Evolutionary conservation across 2,888 invertebrate genomes (phyloP), one percentile per base, ranked within the genome.

Genomic region (Tillus elongatus): DNA sequence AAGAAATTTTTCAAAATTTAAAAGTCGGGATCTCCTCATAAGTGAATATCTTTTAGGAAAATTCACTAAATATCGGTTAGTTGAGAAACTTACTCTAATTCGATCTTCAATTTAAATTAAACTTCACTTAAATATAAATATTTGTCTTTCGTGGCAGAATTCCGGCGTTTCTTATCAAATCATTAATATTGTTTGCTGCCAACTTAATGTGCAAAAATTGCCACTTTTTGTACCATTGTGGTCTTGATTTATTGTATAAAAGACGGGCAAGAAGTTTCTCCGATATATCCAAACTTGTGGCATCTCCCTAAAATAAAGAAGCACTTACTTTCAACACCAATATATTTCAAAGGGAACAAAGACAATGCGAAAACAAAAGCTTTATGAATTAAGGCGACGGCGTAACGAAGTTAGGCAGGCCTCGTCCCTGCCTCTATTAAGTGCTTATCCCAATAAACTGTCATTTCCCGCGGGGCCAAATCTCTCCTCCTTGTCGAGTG

Each of bases 361-460:
- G 53, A 52, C 55, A 52, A 52, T 48, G 50, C 46, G 52, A 57
- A 58, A 60, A 58, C 60, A 59, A 59, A 58, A 57, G 56, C 57
- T 56, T 59, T 57, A 58, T 58, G 61, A 61, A 60, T 61, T 60
- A 61, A 56, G 58, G 56, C 56, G 54, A 54, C 53, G 56, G 55
- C 54, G 52, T 60, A 60, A 61, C 59, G 57, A 60, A 60, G 58
- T 60, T 59, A 57, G 56, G 47, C 50, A 44, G 46, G 48, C 45
- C 46, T 45, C 48, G 37, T 43, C 47, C 47, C 50, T 41, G 52
- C 53, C 52, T 54, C 60, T 58, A 61, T 62, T 61, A 61, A 62
- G 62, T 60, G 61, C 60, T 61, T 61, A 62, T 62, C 60, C 61
- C 60, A 59, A 62, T 62, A 62, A 62, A 62, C 60, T 62, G 61